These are phyloP conservation scores for Hemaris fuciformis DNA, from an alignment of 2,888 invertebrate species.

Conservation along the genomic window DNA sequence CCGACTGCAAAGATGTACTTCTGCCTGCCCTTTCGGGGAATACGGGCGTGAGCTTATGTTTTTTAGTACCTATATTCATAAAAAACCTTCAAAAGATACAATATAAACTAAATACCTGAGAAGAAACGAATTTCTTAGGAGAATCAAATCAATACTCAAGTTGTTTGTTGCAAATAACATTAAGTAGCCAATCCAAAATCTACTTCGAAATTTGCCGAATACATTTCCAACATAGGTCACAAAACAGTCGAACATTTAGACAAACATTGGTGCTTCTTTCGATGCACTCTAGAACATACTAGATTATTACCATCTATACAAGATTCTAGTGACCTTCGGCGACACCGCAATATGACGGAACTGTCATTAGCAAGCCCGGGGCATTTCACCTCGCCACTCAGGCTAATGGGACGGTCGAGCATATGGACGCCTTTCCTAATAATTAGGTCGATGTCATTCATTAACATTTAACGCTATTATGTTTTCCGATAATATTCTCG, in stretches of 20 bases:
- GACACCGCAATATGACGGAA: slow-evolving; percentile 35
- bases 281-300: not conserved
- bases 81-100: too few relatives aligned
- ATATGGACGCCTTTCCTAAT: slow-evolving; percentile 34
- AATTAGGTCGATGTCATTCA: slow-evolving; percentile 38
- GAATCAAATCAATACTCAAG: too few relatives aligned
- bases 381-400: slow-evolving; percentile 44
- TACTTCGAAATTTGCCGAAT: too few relatives aligned
- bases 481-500: slow-evolving; percentile 23
- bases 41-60: too few relatives aligned
- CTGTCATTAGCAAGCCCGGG: slow-evolving; percentile 42
- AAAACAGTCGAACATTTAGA: not conserved
- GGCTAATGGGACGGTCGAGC: slow-evolving; percentile 36
- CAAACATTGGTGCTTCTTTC: not conserved
- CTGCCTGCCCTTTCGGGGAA: too few relatives aligned
- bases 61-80: too few relatives aligned
- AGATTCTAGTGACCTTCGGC: not conserved
- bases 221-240: too few relatives aligned
- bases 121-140: too few relatives aligned
- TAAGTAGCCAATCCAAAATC: too few relatives aligned
- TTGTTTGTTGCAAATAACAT: too few relatives aligned
- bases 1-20: too few relatives aligned
- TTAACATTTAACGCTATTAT: slow-evolving; percentile 27
- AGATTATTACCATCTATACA: not conserved
- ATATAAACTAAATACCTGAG: too few relatives aligned